phyloP scores from a whole-genome alignment of 1,140 invertebrate genomes.

The Antheraea mylitta region DNA sequence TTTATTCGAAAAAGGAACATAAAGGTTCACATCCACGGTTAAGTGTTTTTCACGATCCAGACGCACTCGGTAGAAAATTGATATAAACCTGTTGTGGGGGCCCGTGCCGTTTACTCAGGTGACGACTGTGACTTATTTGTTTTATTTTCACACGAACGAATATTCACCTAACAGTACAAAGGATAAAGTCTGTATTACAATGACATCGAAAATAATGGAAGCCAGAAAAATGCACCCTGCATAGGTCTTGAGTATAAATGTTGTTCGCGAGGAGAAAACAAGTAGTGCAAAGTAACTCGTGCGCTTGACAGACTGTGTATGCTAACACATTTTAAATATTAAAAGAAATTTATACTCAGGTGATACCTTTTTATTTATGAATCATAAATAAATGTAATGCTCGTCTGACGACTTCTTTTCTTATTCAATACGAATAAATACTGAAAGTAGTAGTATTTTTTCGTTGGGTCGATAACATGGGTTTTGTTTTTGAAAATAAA shows the following conservation, averaged over 20 bases:
- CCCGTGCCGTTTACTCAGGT: slow-evolving; percentile 58
- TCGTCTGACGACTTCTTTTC: not conserved
- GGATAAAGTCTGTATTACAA: slow-evolving; percentile 34
- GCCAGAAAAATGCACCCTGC: slow-evolving; percentile 61
- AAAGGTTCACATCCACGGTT: slow-evolving; percentile 48
- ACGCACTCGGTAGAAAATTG: slow-evolving; percentile 74
- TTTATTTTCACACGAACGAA: slow-evolving; percentile 25
- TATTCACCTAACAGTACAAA: slow-evolving; percentile 26
- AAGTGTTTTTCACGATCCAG: slow-evolving; percentile 67
- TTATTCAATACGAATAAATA: too few species aligned
- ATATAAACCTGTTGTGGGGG: slow-evolving; percentile 71
- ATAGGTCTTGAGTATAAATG: slow-evolving; percentile 61
- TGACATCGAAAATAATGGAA: slow-evolving; percentile 38
- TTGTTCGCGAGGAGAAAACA: slow-evolving; percentile 54
- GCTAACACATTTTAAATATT: slow-evolving; percentile 56
- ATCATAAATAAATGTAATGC: slow-evolving; percentile 3
- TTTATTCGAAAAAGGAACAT: slow-evolving; percentile 43
- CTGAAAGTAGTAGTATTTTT: too few species aligned
- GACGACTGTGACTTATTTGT: slow-evolving; percentile 58
- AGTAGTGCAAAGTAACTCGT: slow-evolving; percentile 54
- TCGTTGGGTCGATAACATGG: too few species aligned
- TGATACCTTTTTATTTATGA: slow-evolving; percentile 1
- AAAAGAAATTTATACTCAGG: slow-evolving; percentile 35
- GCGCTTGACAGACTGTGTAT: slow-evolving; percentile 34
- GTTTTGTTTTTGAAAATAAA: too few species aligned